Percentiles rank a stretch among this genome's conserved stretches.
These are phyloP conservation scores for Eufriesea mexicana DNA, from an alignment of 1,140 invertebrate genomes.

Conservation along the genomic window DNA sequence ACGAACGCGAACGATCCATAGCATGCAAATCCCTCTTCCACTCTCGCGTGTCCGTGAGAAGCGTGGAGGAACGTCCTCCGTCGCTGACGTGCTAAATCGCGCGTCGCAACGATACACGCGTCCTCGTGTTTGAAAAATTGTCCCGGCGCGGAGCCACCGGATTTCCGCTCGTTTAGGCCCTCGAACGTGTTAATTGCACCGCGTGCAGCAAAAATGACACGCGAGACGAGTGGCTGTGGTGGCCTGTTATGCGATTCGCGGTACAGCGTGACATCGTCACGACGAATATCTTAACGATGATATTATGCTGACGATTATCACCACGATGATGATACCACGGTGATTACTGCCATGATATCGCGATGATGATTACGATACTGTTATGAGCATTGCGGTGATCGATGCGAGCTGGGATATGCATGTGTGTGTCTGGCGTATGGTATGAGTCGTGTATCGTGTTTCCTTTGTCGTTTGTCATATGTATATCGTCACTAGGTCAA, in stretches of 20 bases:
- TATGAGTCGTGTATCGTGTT: no score
- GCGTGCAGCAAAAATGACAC: background rate
- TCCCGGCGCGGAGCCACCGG: constrained; percentile 4
- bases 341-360: no score
- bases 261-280: background rate
- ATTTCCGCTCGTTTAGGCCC: constrained; percentile 47
- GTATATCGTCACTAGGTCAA: no score
- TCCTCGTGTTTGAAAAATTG: constrained; percentile 38
- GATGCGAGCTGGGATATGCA: no score
- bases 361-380: no score
- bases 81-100: constrained; percentile 21
- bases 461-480: no score
- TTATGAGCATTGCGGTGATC: no score
- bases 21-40: background rate
- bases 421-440: no score
- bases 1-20: background rate
- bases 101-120: background rate
- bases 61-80: background rate
- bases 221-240: no score
- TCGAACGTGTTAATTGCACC: constrained; percentile 42
- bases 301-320: no score
- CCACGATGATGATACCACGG: no score
- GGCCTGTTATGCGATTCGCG: background rate
- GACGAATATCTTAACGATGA: no score
- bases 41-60: constrained; percentile 12